Evolutionary conservation across 2,113 vertebrate genomes (phyloP), one percentile per base, ranked within the genome.

Genomic region (Maylandia zebra): DNA sequence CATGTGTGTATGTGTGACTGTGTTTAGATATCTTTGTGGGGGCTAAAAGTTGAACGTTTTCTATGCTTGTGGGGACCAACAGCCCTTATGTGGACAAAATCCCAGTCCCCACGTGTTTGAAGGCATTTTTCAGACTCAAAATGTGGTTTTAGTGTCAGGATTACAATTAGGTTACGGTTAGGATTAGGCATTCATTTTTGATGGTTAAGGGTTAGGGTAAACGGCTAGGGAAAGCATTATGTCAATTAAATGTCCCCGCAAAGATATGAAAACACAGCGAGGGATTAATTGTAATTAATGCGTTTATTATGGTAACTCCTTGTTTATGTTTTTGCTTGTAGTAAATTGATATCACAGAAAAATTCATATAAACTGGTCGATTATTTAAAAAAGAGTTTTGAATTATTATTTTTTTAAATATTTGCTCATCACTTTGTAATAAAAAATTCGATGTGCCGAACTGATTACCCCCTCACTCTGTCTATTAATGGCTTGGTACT

Each of bases 91-190:
- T n/a, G 61, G 17, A 66, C 4, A 66, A 66, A 66, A 66, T 66
- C 61, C 2, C 3, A 0, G 17, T 66, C 61, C 32, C 6, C 10
- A 36, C 2, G 0, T 36, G 17, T 64, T 64, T 64, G 4, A 38
- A 66, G 34, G 19, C 19, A 66, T 22, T 66, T 66, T 38, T 66
- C 32, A 38, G 61, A 66, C 61, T 8, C 10, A 66, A 66, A 66
- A 66, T 38, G 19, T 3, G 19, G 19, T 66, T 38, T 38, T 66
- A 66, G 34, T 38, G 61, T 38, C 61, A 66, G 61, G 61, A n/a
- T 66, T 66, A 38, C 32, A 66, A 22, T 66, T 66, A 13, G 61
- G 19, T 66, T 66, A 66, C 19, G 3, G 10, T 66, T 66, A 66
- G 61, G 34, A 38, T 66, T 66, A 38, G 32, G 61, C 61, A 66